Conservation (phyloP, 2,888 invertebrate species). For the Drosophila antonietae region DNA sequence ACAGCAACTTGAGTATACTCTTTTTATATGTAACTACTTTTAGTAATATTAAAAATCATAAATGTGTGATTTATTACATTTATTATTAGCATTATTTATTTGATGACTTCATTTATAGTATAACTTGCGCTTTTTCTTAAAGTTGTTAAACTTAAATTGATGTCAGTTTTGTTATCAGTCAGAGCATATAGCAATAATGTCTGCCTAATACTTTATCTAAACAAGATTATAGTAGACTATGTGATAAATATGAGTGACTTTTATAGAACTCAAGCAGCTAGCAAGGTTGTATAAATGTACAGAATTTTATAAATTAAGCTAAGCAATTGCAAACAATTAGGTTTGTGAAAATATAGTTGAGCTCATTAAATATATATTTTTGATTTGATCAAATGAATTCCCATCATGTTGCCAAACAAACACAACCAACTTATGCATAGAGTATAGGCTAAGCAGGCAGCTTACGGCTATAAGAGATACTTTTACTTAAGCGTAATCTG, state of each 20-base stretch:
- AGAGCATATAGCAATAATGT: not conserved
- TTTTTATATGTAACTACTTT: not conserved
- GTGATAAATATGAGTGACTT: not conserved
- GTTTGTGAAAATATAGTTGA: too few relatives aligned
- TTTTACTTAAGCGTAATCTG: constrained; percentile 53
- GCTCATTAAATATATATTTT: too few relatives aligned
- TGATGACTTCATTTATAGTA: too few relatives aligned
- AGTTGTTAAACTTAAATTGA: too few relatives aligned
- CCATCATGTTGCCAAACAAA: not conserved
- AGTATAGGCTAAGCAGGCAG: constrained; percentile 8
- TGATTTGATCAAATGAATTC: too few relatives aligned
- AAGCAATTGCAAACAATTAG: too few relatives aligned
- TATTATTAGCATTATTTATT: too few relatives aligned
- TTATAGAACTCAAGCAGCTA: not conserved
- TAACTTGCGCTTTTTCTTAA: too few relatives aligned
- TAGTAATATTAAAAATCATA: not conserved
- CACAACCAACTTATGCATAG: constrained; percentile 4
- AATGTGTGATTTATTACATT: too few relatives aligned
- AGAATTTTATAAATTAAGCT: not conserved
- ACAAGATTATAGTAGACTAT: not conserved
- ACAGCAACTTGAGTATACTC: constrained; percentile 20
- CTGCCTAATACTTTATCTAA: not conserved
- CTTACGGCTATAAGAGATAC: constrained; percentile 50
- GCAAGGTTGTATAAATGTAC: not conserved
- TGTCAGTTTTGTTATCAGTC: not conserved